Evolutionary conservation across 2,888 invertebrate species (phyloP), one percentile per base, ranked within the genome.

Genomic region (Netelia fuscicornis): DNA sequence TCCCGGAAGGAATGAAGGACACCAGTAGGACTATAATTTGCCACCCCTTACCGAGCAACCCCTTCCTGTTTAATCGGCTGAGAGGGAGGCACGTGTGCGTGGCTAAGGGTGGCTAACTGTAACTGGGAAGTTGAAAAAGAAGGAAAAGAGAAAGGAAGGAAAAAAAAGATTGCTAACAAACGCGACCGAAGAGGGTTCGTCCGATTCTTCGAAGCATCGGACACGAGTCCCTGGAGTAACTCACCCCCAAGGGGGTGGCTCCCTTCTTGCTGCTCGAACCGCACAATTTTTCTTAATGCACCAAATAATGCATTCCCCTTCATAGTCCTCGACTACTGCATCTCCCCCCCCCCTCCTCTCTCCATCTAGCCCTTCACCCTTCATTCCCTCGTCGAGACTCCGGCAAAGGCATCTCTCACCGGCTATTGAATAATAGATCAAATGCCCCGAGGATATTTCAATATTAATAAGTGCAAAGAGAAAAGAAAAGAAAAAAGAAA

Each of bases 341-440:
- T n/a, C 75, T 30, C 30, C 6, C 30, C 30, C 30, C 5, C 2
- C 30, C 30, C 30, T 0, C 30, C 30, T 3, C 30, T 5, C 30
- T 30, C 30, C 17, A 17, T 17, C 17, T 17, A 17, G 17, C 17
- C 17, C 17, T 17, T 17, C 17, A 17, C 17, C 17, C 17, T 17
- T 17, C 17, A 5, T 30, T 30, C 30, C 68, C 17, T 60, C 54
- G 17, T 54, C 44, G 52, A 65, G 67, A 44, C 20, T 54, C 44
- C 67, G 67, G 67, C 62, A 54, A 56, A 76, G 70, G 52, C 52
- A 81, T 81, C 58, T 74, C 81, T 68, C 30, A 30, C 30, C 30
- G 65, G 58, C 58, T 58, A 72, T 67, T 82, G 77, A 71, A 82
- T 82, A 82, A 82, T 82, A 82, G 48, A 82, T 82, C 65, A 82